These are phyloP conservation scores for Setipinna tenuifilis DNA, from an alignment of 2,797 vertebrate genomes.

Conservation along the genomic window DNA sequence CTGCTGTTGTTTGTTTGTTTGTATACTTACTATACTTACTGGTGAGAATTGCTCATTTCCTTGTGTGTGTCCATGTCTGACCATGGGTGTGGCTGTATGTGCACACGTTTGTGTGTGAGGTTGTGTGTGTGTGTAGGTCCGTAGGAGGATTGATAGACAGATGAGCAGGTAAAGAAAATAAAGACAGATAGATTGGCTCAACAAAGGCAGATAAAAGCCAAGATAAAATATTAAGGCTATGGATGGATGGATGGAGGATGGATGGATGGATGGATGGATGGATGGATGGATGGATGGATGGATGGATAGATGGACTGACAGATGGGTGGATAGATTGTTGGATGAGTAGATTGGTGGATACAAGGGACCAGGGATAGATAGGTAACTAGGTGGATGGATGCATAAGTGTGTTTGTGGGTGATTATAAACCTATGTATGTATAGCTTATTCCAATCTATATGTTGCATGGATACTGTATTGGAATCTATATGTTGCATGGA, in stretches of 20 bases:
- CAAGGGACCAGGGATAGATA: neutral
- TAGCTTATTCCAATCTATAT: neutral
- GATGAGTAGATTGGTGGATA: neutral
- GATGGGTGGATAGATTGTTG: neutral
- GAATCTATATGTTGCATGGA: too few species aligned
- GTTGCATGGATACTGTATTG: too few species aligned
- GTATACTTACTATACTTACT: neutral
- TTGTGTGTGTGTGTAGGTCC: constrained; percentile 41
- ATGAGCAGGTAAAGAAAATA: neutral
- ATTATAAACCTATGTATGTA: neutral
- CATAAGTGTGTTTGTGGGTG: neutral
- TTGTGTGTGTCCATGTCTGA: neutral
- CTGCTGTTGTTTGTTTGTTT: constrained; percentile 25
- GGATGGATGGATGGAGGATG: too few species aligned
- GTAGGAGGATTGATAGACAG: neutral
- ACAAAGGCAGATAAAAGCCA: neutral
- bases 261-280: too few species aligned
- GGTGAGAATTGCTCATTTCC: neutral
- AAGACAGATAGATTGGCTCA: neutral
- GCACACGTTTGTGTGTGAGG: neutral
- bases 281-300: neutral
- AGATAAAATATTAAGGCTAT: neutral
- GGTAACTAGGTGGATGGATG: neutral
- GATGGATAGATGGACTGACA: neutral
- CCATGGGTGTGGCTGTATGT: neutral